Evolutionary conservation across 2,113 vertebrate species (phyloP).

Genomic region (Felis chaus): DNA sequence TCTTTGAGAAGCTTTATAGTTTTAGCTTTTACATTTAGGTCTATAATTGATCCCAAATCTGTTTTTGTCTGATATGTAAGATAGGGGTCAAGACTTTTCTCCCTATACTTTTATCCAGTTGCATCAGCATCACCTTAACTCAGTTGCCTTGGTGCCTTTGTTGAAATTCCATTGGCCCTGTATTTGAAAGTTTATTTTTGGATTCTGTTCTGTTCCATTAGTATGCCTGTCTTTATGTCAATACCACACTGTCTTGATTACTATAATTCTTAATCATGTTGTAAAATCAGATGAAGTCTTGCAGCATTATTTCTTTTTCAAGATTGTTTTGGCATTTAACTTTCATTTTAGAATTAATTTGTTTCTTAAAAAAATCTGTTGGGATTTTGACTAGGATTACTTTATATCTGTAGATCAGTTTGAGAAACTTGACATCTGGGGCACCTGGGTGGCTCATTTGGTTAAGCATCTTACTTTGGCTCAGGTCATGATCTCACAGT

Average conservation of each 20-base stretch:
- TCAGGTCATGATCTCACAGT: too few species aligned
- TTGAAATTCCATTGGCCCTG: neutral
- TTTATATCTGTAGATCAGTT: neutral
- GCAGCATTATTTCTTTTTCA: neutral
- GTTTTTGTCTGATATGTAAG: neutral
- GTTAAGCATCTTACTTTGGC: too few species aligned
- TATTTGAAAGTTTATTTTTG: neutral
- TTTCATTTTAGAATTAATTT: slow-evolving; percentile 16
- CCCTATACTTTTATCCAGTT: neutral
- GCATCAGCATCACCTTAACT: neutral
- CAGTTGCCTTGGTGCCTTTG: neutral
- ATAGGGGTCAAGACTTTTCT: neutral
- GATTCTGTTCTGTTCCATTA: neutral
- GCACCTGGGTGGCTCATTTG: too few species aligned
- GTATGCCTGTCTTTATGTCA: neutral
- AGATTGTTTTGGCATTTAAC: slow-evolving; percentile 14
- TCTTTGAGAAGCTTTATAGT: neutral
- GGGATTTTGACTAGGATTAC: slow-evolving; percentile 8
- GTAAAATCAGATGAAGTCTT: neutral
- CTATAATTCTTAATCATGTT: neutral
- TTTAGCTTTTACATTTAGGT: neutral
- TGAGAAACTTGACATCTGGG: neutral
- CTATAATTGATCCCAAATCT: neutral
- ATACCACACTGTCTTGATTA: neutral
- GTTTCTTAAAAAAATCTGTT: neutral